Base-by-base conservation (phyloP, 2,113 vertebrate genomes). In the Cygnus buccinator region DNA sequence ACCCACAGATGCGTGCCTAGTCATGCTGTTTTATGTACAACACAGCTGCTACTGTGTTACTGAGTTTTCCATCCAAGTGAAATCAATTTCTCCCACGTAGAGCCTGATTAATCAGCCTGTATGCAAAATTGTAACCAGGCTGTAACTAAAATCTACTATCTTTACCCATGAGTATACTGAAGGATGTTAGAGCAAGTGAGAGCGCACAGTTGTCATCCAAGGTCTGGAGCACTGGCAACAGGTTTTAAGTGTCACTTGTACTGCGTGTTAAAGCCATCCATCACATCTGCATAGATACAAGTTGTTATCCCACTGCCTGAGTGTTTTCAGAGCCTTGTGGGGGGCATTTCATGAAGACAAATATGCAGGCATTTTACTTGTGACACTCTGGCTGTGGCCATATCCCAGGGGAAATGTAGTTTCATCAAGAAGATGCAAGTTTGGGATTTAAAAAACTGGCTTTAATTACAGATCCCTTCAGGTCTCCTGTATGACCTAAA, bases 31-130 rank as follows among this genome's bases (percentile, higher is more conserved):
- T 65, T 67, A 87, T 61, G 46, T 74, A 71, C 66, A 94, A 71
- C 93, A 75, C 72, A 90, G 66, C 87, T 95, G 82, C 67, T 91
- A 48, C 55, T 89, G 86, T 65, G 68, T 86, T 81, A 39, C 52
- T 73, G 61, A 52, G 22, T 80, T 93, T 96, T 85, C 77, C 57
- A 50, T 68, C 10, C 21, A 18, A 91, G 87, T 29, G 68, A 93
- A 66, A 94, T 78, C 33, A 63, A 19, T 58, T 89, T 93, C 66
- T 96, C 77, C 93, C 94, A 87, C 31, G 0, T 75, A 75, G 22
- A 66, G 41, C 33, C 77, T 92, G 91, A 87, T 82, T 91, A 91
- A 93, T 76, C 95, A 91, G 81, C 66, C 73, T 82, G 43, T 58
- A 17, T 41, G 20, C n/a, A 61, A 59, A 92, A 84, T 3, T 84